Base-by-base conservation (phyloP, 64 coral and sea anemone species). In the Pachyseris speciosa region DNA sequence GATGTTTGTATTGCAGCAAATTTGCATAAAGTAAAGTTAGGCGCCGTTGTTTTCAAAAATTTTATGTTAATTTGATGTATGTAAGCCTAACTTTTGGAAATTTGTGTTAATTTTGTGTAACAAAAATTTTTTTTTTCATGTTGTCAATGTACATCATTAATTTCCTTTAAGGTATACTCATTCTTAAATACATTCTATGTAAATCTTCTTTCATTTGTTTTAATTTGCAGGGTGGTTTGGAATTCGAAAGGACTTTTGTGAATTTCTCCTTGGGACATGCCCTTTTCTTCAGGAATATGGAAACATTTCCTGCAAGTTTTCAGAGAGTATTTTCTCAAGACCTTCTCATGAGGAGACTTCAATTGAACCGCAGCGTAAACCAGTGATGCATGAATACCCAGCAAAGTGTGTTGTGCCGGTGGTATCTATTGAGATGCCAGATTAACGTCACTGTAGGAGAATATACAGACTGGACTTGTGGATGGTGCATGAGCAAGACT, bases 261-360 rank as follows among this genome's bases (percentile, higher is more conserved):
- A 99, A 17, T 99, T 93, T 91, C 64, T 99, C 3, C 97, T 99
- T 51, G 97, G 94, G 28, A 69, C 44, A 9, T 71, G 94, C 36
- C 80, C 97, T 7, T 99, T 91, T 95, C 86, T 99, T 81, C 97
- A 99, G 78, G 97, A 99, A 66, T 99, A 99, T 93, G 97, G 97
- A 13, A 99, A 99, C 39, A 91, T 95, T 12, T 99, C 97, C 10
- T 99, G 92, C 72, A 99, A 95, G 80, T 93, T 99, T 55, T 91
- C 97, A 48, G 94, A 90, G 17, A 93, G 97, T 89, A 85, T 99
- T 57, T 89, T 99, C 38, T 55, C 22, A 70, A 71, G 86, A 70
- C 36, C 83, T 5, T 80, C 73, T 30, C 70, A 58, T 13, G 97
- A 99, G 26, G 94, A 94, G n/a, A 33, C 67, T 17, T 37, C 86